Conservation (phyloP, 2,113 vertebrate genomes). For the Channa argus region DNA sequence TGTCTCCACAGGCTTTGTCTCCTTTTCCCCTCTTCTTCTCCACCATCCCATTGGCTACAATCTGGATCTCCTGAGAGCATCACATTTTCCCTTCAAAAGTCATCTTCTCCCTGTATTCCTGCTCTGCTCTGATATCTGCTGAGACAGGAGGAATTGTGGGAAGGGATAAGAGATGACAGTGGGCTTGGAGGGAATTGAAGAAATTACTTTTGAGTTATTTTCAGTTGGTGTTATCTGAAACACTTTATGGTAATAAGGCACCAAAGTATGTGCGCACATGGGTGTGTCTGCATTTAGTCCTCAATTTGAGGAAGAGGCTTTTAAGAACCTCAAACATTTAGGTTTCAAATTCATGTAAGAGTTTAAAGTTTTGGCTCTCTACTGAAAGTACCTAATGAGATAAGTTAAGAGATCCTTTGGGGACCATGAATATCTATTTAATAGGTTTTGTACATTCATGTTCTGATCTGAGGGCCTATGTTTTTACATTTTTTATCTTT, state of each 20-base stretch:
- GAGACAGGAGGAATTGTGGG: slow-evolving; percentile 46
- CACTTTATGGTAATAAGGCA: slow-evolving; percentile 47
- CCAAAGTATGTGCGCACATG: neutral
- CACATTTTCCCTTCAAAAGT: slow-evolving; percentile 46
- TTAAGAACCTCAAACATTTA: neutral
- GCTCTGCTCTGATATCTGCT: slow-evolving; percentile 54
- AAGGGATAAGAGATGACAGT: slow-evolving; percentile 1
- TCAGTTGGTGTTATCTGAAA: slow-evolving; percentile 57
- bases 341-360: neutral
- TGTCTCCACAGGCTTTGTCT: slow-evolving; percentile 33
- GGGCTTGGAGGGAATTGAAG: slow-evolving; percentile 1
- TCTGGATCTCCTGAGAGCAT: slow-evolving; percentile 43
- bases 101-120: slow-evolving; percentile 22
- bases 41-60: slow-evolving; percentile 14
- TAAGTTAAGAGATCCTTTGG: slow-evolving; percentile 3
- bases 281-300: slow-evolving; percentile 14
- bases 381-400: slow-evolving; percentile 2
- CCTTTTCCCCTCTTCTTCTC: neutral
- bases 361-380: slow-evolving; percentile 28
- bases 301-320: slow-evolving; percentile 7
- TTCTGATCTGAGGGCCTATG: no score
- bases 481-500: no score
- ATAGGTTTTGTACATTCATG: no score
- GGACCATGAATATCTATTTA: no score
- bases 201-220: slow-evolving; percentile 54